These are phyloP conservation scores for Pegea sp. DNA, from an alignment of 23 tunicate species.

Conservation along the genomic window DNA sequence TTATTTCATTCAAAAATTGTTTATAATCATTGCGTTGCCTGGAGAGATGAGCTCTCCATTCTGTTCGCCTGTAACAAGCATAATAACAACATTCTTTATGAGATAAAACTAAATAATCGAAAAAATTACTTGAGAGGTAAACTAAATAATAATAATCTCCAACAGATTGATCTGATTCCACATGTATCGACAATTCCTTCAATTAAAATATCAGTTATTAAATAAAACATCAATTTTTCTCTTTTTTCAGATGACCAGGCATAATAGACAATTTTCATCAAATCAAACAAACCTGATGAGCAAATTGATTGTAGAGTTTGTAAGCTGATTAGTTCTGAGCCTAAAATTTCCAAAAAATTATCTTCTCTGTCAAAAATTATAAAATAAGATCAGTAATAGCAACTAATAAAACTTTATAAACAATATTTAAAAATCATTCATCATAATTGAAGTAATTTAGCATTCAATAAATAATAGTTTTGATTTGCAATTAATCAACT, in stretches of 20 bases:
- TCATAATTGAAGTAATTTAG: too few species aligned
- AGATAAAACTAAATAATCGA: too few species aligned
- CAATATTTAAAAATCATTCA: too few species aligned
- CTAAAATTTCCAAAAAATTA: slow-evolving; percentile 5
- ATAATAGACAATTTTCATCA: neutral
- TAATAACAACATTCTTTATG: too few species aligned
- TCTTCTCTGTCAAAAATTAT: too few species aligned
- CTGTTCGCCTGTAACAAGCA: slow-evolving; percentile 17
- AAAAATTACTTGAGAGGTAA: slow-evolving; percentile 28
- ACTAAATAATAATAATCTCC: slow-evolving; percentile 46
- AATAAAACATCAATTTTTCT: neutral
- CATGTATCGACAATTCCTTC: slow-evolving; percentile 71
- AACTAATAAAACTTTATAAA: too few species aligned
- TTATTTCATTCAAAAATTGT: slow-evolving; percentile 50
- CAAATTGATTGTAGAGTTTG: neutral
- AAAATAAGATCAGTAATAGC: too few species aligned
- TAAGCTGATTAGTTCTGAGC: slow-evolving; percentile 2
- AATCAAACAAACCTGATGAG: slow-evolving; percentile 1
- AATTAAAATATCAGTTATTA: neutral
- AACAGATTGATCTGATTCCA: slow-evolving; percentile 59
- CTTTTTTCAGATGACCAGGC: neutral
- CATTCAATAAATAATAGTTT: too few species aligned
- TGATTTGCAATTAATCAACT: too few species aligned
- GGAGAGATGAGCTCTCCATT: slow-evolving; percentile 16
- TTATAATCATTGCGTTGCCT: slow-evolving; percentile 29